Evolutionary conservation across 2,888 invertebrate genomes (phyloP).

Genomic region (Xestia xanthographa): DNA sequence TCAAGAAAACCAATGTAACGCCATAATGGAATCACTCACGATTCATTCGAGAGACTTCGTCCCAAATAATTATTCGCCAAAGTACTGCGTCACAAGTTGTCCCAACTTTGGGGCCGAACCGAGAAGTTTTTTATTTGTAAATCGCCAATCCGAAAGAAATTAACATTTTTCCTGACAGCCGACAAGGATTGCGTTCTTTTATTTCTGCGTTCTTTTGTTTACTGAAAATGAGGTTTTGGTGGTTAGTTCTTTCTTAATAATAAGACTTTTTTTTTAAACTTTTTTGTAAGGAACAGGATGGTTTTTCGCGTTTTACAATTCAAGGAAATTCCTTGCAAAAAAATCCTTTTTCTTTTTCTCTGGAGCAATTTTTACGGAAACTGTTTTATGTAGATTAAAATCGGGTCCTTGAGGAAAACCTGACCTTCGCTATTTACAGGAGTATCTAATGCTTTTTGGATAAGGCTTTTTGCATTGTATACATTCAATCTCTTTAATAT

Average conservation of each 20-base stretch:
- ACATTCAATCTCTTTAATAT: too few relatives aligned
- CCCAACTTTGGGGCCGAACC: slow-evolving; percentile 34
- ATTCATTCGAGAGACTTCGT: slow-evolving; percentile 42
- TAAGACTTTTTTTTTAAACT: slow-evolving; percentile 27
- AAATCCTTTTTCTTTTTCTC: slow-evolving; percentile 9
- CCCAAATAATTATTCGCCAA: slow-evolving; percentile 55
- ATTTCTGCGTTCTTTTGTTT: slow-evolving; percentile 50
- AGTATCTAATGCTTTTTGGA: not conserved
- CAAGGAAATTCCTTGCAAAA: slow-evolving; percentile 1
- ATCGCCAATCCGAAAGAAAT: slow-evolving; percentile 68
- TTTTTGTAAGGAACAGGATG: slow-evolving; percentile 6
- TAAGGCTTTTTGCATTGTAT: too few relatives aligned
- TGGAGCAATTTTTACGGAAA: not conserved
- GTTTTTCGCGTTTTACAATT: slow-evolving; percentile 7
- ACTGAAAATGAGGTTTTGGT: slow-evolving; percentile 50
- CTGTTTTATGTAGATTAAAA: slow-evolving; percentile 30
- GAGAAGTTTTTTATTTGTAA: slow-evolving; percentile 66
- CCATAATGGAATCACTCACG: slow-evolving; percentile 60
- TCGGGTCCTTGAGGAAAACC: not conserved
- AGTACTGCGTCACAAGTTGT: slow-evolving; percentile 48
- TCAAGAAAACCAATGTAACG: slow-evolving; percentile 51
- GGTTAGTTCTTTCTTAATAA: slow-evolving; percentile 49
- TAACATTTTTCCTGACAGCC: slow-evolving; percentile 64
- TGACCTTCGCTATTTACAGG: not conserved
- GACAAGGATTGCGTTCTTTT: slow-evolving; percentile 50